Base-by-base conservation (phyloP, 2,888 invertebrate genomes). In the Pseudanteris insignis region DNA sequence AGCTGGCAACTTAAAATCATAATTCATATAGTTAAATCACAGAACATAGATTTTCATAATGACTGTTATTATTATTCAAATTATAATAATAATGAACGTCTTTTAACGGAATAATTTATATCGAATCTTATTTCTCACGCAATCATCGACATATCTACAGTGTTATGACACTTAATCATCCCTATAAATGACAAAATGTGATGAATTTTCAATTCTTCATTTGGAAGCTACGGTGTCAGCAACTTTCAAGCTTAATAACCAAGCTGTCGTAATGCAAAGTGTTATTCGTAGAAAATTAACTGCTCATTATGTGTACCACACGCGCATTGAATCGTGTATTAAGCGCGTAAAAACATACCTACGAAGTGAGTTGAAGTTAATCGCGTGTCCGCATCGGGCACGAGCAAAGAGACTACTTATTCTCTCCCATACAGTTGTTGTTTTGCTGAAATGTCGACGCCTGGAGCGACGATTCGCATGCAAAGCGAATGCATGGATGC, bases 401-500 rank as follows among this genome's bases (percentile, higher is more conserved):
- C 36, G 43, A 43, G 36, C 51, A 53, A 24, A 14, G 18, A 43
- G 29, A 6, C 18, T 41, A 38, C 33, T 33, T 18, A 29, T 14
- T 11, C 12, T 18, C 8, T 11, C 26, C 14, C 26, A 6, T 13
- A 24, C 5, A 33, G 33, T 33, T 11, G 51, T 51, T 51, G 51
- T 51, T 51, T 51, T 51, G 41, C 34, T 41, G 11, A 41, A 48
- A 41, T 24, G 41, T 51, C 38, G 41, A 51, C 41, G 41, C 51
- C 34, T 21, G 33, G 28, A 26, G 51, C 41, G 29, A 51, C 38
- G 53, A 63, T 64, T 67, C 64, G 59, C 68, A 65, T 65, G 59
- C 55, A 47, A 57, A 54, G 41, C 38, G 33, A 43, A 12, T 38
- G 59, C 44, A 47, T 55, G 40, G 58, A 34, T 37, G 41, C 55